phyloP scores from a whole-genome alignment of 2,888 invertebrate genomes.

The Sphaerophoria rueppellii region DNA sequence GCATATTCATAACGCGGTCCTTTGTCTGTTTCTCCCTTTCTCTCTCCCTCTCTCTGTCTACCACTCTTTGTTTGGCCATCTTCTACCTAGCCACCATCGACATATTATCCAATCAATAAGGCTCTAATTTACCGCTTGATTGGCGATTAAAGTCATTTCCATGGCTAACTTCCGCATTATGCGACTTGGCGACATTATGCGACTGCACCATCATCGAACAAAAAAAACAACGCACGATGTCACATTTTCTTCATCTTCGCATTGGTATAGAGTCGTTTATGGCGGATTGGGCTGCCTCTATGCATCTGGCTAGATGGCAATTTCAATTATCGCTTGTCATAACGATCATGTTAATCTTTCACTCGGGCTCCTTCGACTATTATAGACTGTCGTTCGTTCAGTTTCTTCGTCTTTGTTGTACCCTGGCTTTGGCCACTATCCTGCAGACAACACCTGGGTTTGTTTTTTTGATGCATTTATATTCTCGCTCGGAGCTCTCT shows the following conservation, averaged over 20 bases:
- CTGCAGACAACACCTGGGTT: not conserved
- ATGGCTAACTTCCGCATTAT: slow-evolving; percentile 60
- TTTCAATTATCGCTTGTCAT: slow-evolving; percentile 72
- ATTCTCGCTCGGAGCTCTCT: not conserved
- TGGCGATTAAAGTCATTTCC: slow-evolving; percentile 60
- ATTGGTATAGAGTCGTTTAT: no score
- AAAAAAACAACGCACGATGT: slow-evolving; percentile 53
- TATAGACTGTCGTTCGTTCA: not conserved
- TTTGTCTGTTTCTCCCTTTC: not conserved
- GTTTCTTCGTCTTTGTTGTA: not conserved
- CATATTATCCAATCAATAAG: slow-evolving; percentile 56
- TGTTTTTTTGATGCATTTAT: slow-evolving; percentile 1
- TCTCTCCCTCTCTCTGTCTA: not conserved
- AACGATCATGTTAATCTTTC: slow-evolving; percentile 69
- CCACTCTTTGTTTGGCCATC: slow-evolving; percentile 6
- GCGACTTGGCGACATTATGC: not conserved
- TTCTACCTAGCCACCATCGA: not conserved
- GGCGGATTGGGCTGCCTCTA: no score
- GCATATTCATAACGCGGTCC: not conserved
- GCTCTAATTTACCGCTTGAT: slow-evolving; percentile 62
- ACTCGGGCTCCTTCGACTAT: slow-evolving; percentile 6
- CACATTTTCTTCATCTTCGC: slow-evolving; percentile 13
- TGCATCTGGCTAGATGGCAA: slow-evolving; percentile 44
- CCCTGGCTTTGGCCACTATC: no score
- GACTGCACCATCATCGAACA: slow-evolving; percentile 22